phyloP scores from a whole-genome alignment of 1,140 invertebrate genomes.

The Triops longicaudatus region DNA sequence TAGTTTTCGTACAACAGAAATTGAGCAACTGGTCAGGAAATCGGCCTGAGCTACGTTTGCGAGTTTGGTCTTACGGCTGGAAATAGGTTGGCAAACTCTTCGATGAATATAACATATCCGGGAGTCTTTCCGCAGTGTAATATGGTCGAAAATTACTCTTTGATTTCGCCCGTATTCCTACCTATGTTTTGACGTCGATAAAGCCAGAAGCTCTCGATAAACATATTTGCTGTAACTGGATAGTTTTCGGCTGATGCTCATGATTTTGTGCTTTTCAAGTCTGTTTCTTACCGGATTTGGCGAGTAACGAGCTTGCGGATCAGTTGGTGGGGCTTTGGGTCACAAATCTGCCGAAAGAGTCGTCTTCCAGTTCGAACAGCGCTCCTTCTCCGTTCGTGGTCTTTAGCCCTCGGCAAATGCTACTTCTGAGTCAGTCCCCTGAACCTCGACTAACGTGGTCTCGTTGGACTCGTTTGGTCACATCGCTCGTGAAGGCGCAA shows the following conservation, averaged over 20 bases:
- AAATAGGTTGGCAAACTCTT: too few species aligned
- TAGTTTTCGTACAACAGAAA: background rate
- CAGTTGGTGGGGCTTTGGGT: constrained; percentile 41
- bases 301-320: constrained; percentile 32
- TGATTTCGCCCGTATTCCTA: too few species aligned
- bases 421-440: constrained; percentile 38
- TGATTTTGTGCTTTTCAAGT: constrained; percentile 36
- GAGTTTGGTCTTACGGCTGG: too few species aligned
- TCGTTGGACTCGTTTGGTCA: constrained; percentile 27
- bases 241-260: constrained; percentile 37
- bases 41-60: background rate
- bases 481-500: constrained; percentile 34
- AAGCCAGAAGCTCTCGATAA: too few species aligned
- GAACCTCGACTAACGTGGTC: constrained; percentile 28
- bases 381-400: constrained; percentile 30
- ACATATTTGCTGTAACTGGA: too few species aligned
- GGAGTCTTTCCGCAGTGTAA: too few species aligned
- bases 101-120: too few species aligned
- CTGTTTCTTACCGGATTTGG: background rate
- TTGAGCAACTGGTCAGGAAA: background rate
- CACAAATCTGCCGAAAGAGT: constrained; percentile 25
- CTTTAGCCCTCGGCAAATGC: constrained; percentile 42
- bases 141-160: too few species aligned
- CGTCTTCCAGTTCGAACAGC: background rate
- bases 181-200: too few species aligned